Evolutionary conservation across 1,140 invertebrate species (phyloP), one percentile per base, ranked within the genome.

Genomic region (Hydropsyche tenuis): DNA sequence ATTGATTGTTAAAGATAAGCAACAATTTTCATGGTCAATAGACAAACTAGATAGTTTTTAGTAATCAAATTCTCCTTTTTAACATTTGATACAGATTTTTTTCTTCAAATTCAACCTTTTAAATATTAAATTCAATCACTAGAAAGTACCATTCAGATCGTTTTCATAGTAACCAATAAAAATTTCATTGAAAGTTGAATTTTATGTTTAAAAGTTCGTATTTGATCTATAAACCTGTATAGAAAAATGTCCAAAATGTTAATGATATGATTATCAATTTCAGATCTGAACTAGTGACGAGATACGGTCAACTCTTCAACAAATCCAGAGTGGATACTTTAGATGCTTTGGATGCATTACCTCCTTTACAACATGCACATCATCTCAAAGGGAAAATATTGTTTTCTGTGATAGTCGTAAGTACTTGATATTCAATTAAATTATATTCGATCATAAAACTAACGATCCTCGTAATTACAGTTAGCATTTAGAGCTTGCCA

Each of bases 341-440:
- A 75, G 94, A 96, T 79, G 91, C 94, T 9, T 84, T 97, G 46
- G 91, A 95, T 79, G 86, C 87, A 0, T 84, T 97, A 11, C 88
- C 90, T 7, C 90, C 94, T 62, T 86, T 98, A 9, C 87, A 89
- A 56, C 90, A 94, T 68, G 92, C 93, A 0, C 90, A 92, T 69
- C 94, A 96, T 80, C 87, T 97, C 22, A 97, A 97, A 85, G 91
- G 91, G 46, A 98, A 97, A 87, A 94, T 98, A 72, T 88, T 98
- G 43, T 97, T 97, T 82, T 97, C 96, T 62, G 93, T 97, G 53
- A 90, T 97, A 78, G 95, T 97, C 83, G 96, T 97, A 86, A 92
- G 93, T 92, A 78, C 70, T 37, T 48, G 1, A 16, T 65, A 18
- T n/a, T 69, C 25, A 70, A 27, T 37, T 27, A 56, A 23, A 25